These are phyloP conservation scores for Ceratina calcarata DNA, from an alignment of 1,140 invertebrate genomes.

Conservation along the genomic window DNA sequence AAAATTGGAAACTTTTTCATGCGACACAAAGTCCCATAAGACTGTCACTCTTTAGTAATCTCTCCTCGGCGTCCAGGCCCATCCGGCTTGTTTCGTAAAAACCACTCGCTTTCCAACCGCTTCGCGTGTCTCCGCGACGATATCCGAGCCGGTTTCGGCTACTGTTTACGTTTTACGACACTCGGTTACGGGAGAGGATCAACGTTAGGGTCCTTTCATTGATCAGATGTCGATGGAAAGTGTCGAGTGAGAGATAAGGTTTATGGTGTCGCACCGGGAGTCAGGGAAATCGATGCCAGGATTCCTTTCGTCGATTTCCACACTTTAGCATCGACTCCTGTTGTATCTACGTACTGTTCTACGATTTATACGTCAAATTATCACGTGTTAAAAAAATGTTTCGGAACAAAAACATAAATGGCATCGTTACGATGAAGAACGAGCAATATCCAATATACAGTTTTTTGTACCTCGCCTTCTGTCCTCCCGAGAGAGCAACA, in stretches of 20 bases:
- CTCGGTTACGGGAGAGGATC: neutral
- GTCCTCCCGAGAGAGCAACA: conserved; percentile 16
- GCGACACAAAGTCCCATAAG: no score
- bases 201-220: neutral
- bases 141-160: conserved; percentile 31
- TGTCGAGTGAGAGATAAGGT: neutral
- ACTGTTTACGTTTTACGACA: conserved; percentile 9
- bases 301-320: neutral
- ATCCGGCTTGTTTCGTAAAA: neutral
- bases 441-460: neutral
- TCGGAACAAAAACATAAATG: neutral
- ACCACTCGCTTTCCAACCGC: neutral
- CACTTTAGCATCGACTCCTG: neutral
- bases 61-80: no score
- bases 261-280: neutral
- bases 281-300: neutral
- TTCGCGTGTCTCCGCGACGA: neutral
- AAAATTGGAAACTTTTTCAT: no score
- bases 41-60: no score
- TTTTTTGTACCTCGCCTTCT: neutral
- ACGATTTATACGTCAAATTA: no score
- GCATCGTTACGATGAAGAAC: neutral
- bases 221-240: neutral
- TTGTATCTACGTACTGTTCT: no score
- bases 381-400: no score